A percentile compares a stretch with the other conserved stretches of the same genome.
These are phyloP conservation scores for Cerastis leucographa DNA, from an alignment of 2,888 invertebrate genomes.

Conservation along the genomic window DNA sequence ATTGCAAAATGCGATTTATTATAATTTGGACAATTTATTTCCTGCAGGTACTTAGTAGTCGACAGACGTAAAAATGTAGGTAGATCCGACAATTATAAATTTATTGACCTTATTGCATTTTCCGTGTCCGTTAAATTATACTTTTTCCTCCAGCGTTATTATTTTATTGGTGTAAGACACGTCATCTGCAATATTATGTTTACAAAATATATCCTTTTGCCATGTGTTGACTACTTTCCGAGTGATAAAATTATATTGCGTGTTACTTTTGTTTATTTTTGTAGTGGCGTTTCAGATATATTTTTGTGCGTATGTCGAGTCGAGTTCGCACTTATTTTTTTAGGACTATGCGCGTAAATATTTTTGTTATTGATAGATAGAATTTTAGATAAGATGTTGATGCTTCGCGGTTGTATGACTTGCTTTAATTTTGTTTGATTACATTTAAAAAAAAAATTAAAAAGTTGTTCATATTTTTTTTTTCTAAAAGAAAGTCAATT, in stretches of 20 bases:
- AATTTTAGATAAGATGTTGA: conserved; percentile 52
- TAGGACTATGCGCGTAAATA: conserved; percentile 46
- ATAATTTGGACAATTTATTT: neutral
- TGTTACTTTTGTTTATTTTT: conserved; percentile 70
- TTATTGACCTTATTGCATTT: conserved; percentile 28
- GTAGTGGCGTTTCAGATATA: conserved; percentile 47
- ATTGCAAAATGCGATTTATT: conserved; percentile 28
- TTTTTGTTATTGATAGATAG: conserved; percentile 55
- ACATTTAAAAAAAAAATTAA: neutral
- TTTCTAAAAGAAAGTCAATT: neutral
- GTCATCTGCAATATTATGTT: conserved; percentile 69
- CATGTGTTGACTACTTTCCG: conserved; percentile 75
- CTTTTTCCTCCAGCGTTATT: conserved; percentile 33
- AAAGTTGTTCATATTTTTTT: neutral
- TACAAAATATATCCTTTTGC: conserved; percentile 75
- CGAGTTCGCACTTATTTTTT: conserved; percentile 49
- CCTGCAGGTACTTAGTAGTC: neutral
- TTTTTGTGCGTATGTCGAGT: conserved; percentile 52
- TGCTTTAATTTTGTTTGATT: conserved; percentile 22
- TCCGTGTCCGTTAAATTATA: conserved; percentile 26
- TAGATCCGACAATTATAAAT: conserved; percentile 34
- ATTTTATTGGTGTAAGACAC: conserved; percentile 36
- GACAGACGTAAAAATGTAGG: conserved; percentile 16
- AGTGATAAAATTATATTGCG: conserved; percentile 78
- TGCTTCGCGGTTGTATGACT: conserved; percentile 30